phyloP scores from a whole-genome alignment of 2,888 invertebrate genomes.

The Andrena chrysosceles region DNA sequence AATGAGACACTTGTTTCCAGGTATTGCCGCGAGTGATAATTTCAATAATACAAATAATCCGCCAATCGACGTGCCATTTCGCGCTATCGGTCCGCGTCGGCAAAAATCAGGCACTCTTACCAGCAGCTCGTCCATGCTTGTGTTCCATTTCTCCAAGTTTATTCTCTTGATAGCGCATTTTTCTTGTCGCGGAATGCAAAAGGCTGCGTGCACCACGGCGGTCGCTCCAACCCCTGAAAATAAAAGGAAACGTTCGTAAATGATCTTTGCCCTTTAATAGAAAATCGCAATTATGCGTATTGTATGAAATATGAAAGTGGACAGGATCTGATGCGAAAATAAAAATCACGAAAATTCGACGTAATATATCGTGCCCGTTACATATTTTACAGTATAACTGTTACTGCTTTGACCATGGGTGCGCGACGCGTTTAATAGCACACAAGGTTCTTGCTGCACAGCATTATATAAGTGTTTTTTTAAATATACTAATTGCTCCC shows the following conservation, averaged over 20 bases:
- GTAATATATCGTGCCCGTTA: background rate
- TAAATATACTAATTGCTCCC: slow-evolving; percentile 1
- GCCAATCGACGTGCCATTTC: background rate
- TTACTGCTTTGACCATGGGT: background rate
- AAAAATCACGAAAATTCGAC: background rate
- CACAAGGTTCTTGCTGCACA: background rate
- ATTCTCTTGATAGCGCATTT: slow-evolving; percentile 99
- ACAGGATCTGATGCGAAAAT: background rate
- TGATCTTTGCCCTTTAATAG: too few species aligned
- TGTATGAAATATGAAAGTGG: too few species aligned
- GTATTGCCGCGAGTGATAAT: slow-evolving; percentile 12
- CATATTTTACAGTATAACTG: background rate
- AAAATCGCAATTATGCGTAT: too few species aligned
- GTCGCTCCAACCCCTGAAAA: slow-evolving; percentile 96
- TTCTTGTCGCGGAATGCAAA: slow-evolving; percentile 95
- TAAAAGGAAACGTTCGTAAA: background rate
- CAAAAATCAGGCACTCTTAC: slow-evolving; percentile 86
- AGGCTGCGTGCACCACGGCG: slow-evolving; percentile 97
- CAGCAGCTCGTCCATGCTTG: slow-evolving; percentile 98
- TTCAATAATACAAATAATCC: slow-evolving; percentile 13
- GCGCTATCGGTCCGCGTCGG: slow-evolving; percentile 4
- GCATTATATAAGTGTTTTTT: background rate
- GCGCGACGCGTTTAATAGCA: background rate
- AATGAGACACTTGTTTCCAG: background rate
- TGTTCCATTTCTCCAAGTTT: slow-evolving; percentile 99